These are phyloP conservation scores for Muntiacus reevesi DNA, from an alignment of 2,113 vertebrate genomes.

Conservation along the genomic window DNA sequence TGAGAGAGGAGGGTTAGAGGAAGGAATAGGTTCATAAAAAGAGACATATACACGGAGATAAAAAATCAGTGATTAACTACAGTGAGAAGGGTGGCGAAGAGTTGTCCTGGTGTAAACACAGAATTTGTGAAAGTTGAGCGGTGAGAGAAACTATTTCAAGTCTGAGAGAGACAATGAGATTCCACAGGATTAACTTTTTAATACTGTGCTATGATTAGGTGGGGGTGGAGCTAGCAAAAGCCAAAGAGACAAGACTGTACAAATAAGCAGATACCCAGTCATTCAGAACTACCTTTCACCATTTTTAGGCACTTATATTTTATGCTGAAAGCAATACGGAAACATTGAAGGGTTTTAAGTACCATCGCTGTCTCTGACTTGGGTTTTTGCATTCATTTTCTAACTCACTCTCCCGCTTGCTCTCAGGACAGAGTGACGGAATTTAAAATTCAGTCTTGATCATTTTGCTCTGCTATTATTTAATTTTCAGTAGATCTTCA, in stretches of 20 bases:
- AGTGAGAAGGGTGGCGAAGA: background rate
- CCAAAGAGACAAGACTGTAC: background rate
- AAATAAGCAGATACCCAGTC: no score
- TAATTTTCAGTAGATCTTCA: background rate
- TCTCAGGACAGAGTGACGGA: background rate
- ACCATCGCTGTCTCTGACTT: background rate
- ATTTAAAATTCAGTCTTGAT: background rate
- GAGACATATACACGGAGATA: background rate
- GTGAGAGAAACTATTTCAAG: background rate
- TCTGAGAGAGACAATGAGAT: background rate
- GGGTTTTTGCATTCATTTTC: background rate
- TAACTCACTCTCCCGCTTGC: background rate
- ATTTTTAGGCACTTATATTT: background rate
- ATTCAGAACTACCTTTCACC: background rate
- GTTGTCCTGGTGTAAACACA: background rate
- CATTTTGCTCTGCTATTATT: background rate
- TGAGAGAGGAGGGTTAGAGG: background rate
- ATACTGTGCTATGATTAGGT: background rate
- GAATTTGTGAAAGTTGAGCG: background rate
- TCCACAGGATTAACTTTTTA: background rate
- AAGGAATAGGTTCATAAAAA: background rate
- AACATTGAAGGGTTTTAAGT: background rate
- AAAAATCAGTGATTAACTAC: background rate
- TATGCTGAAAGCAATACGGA: background rate
- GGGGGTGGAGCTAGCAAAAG: background rate